phyloP scores from a whole-genome alignment of 2,888 invertebrate genomes.

The Andrena haemorrhoa region DNA sequence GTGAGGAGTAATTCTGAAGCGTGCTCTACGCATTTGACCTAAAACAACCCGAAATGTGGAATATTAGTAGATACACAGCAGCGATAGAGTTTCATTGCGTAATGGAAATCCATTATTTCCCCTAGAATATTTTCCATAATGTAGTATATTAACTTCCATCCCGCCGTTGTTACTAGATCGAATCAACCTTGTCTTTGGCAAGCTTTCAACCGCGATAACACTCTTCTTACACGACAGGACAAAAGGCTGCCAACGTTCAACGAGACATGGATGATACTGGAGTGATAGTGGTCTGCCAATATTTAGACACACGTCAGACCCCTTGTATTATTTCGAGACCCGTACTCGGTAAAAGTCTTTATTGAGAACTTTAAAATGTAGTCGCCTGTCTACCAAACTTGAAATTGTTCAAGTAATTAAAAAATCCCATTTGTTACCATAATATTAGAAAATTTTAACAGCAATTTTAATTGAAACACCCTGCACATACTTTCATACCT shows the following conservation, averaged over 20 bases:
- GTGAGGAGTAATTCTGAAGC: no score
- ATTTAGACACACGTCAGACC: conserved; percentile 2
- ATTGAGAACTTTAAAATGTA: no score
- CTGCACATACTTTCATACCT: background rate
- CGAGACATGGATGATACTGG: conserved; percentile 28
- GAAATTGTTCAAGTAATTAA: no score
- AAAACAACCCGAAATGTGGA: background rate
- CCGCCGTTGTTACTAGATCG: conserved; percentile 55
- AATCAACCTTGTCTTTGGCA: conserved; percentile 64
- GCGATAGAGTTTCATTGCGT: conserved; percentile 59
- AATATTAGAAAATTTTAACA: no score
- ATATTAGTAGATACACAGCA: conserved; percentile 29
- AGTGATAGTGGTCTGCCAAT: conserved; percentile 13
- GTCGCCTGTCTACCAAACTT: no score
- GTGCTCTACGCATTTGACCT: background rate
- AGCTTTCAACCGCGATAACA: conserved; percentile 56
- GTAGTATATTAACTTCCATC: conserved; percentile 59
- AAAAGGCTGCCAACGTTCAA: conserved; percentile 53
- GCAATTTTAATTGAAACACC: no score
- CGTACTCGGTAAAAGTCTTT: no score
- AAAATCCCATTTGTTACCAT: no score
- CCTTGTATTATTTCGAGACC: no score
- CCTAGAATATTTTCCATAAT: conserved; percentile 35
- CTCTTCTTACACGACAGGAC: conserved; percentile 44
- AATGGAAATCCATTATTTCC: conserved; percentile 50